Percentiles rank a stretch among this genome's conserved stretches.
These are phyloP conservation scores for Noctua janthina DNA, from an alignment of 2,888 invertebrate species.

Conservation along the genomic window DNA sequence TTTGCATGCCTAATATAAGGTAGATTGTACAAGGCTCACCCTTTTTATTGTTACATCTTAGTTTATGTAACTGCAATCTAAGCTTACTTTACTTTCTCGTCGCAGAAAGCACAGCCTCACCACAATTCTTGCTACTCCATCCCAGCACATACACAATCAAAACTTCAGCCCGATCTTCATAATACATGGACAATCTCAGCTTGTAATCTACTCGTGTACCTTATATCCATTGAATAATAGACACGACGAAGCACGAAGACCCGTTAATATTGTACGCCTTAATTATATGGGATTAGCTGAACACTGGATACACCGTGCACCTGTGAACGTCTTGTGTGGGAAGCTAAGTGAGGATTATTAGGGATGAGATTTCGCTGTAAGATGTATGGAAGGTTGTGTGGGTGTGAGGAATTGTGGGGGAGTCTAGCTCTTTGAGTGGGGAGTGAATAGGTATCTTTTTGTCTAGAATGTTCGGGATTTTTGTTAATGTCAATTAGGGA, in stretches of 20 bases:
- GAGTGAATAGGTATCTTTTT: not conserved
- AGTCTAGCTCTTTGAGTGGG: not conserved
- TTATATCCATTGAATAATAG: constrained; percentile 77
- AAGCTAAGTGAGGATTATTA: constrained; percentile 59
- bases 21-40: too few species aligned
- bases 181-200: constrained; percentile 71
- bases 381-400: constrained; percentile 22
- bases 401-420: not conserved
- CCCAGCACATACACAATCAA: constrained; percentile 34
- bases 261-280: constrained; percentile 68
- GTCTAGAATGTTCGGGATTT: too few species aligned
- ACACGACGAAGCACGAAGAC: constrained; percentile 65
- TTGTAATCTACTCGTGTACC: constrained; percentile 66
- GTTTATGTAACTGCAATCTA: too few species aligned
- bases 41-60: too few species aligned
- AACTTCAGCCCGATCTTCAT: constrained; percentile 57
- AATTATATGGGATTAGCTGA: constrained; percentile 67
- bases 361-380: constrained; percentile 18
- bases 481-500: not conserved
- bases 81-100: too few species aligned
- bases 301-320: constrained; percentile 50
- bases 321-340: constrained; percentile 63
- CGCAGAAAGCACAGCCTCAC: not conserved
- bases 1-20: too few species aligned
- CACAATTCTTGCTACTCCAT: not conserved